These are phyloP conservation scores for Oreocharis arfaki DNA, from an alignment of 2,113 vertebrate genomes.

Conservation along the genomic window DNA sequence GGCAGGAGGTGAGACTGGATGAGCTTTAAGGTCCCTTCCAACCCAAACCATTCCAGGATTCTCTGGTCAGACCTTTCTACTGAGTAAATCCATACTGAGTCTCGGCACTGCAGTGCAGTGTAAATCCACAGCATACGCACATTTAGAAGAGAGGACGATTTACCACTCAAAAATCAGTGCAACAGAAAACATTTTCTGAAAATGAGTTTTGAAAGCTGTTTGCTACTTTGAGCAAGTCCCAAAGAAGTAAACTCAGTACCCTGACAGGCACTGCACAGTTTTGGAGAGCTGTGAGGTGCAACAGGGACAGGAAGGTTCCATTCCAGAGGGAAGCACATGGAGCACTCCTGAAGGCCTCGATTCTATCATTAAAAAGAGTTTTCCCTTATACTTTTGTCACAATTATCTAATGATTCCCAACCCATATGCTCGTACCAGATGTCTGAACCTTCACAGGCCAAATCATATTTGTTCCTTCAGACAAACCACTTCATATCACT, in stretches of 20 bases:
- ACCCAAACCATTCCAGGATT: background rate
- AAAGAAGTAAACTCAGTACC: background rate
- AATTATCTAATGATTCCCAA: slow-evolving; percentile 40
- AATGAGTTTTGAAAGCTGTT: background rate
- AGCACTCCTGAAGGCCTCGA: background rate
- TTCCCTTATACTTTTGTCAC: slow-evolving; percentile 27
- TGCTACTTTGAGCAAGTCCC: background rate
- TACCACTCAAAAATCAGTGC: background rate
- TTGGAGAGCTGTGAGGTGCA: background rate
- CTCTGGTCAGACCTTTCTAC: background rate
- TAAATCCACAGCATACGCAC: background rate
- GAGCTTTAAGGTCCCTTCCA: background rate
- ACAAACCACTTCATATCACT: background rate
- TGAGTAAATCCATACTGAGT: rapidly evolving
- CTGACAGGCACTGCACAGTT: background rate
- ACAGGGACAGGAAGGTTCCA: background rate
- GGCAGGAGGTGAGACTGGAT: background rate
- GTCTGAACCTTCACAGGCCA: slow-evolving; percentile 31
- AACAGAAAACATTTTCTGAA: background rate
- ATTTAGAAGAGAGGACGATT: background rate
- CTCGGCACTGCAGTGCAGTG: background rate
- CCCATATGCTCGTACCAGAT: slow-evolving; percentile 58
- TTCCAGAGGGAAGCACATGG: background rate
- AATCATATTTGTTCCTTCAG: background rate
- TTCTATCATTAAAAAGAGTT: background rate